phyloP scores from a whole-genome alignment of 1,140 invertebrate species.

The Caenorhabditis brenneri region DNA sequence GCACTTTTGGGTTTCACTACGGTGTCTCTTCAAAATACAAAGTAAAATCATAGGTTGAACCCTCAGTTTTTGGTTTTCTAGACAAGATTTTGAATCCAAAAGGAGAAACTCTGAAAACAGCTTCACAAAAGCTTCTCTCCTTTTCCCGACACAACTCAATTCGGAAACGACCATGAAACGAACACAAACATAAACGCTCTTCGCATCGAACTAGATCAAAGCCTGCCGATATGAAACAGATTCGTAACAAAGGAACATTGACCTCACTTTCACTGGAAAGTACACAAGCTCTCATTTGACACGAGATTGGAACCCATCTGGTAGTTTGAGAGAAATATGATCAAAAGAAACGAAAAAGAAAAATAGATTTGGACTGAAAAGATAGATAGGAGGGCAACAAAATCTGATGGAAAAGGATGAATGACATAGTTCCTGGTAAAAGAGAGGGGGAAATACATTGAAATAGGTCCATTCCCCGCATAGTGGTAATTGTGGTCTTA shows the following conservation, averaged over 20 bases:
- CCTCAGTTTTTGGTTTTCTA: too few relatives aligned
- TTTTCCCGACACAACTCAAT: background rate
- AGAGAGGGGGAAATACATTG: background rate
- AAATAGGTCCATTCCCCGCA: conserved; percentile 31
- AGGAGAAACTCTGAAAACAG: too few relatives aligned
- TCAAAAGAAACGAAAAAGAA: too few relatives aligned
- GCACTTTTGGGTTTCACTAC: too few relatives aligned
- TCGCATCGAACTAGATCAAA: background rate
- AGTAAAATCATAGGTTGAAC: too few relatives aligned
- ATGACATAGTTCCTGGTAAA: conserved; percentile 28
- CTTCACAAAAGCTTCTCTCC: background rate
- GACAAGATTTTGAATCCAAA: too few relatives aligned
- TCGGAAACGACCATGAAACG: background rate
- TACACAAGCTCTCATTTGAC: background rate
- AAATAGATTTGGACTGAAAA: too few relatives aligned
- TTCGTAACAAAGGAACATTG: conserved; percentile 20
- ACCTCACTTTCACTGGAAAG: conserved; percentile 34
- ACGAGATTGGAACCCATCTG: background rate
- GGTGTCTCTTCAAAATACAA: too few relatives aligned
- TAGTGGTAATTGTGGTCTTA: conserved; percentile 39
- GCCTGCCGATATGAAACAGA: background rate
- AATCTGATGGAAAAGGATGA: background rate
- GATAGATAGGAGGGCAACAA: too few relatives aligned
- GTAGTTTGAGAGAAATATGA: background rate
- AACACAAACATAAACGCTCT: background rate